Conservation (phyloP, 2,888 invertebrate genomes). For the Arctia plantaginis region DNA sequence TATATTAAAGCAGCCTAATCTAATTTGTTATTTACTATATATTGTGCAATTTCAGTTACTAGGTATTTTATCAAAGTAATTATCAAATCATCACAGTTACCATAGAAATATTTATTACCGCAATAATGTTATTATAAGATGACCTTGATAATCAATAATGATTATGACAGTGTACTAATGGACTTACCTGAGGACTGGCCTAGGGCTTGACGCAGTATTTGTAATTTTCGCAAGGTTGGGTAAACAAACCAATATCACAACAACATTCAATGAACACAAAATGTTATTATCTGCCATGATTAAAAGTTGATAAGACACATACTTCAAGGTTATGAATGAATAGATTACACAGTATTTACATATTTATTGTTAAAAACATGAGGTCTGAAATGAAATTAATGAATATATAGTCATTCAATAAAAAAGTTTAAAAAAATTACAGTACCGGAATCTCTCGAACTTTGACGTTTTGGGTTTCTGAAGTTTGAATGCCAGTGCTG, state of each 20-base stretch:
- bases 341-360: conserved; percentile 7
- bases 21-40: neutral
- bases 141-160: conserved; percentile 41
- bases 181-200: conserved; percentile 32
- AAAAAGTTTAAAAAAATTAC: conserved; percentile 23
- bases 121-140: conserved; percentile 13
- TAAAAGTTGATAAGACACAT: conserved; percentile 19
- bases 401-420: neutral
- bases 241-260: conserved; percentile 11
- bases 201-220: conserved; percentile 10
- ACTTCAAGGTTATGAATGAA: conserved; percentile 37
- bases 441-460: conserved; percentile 26
- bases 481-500: neutral
- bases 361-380: conserved; percentile 2
- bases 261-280: neutral
- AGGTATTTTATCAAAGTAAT: neutral
- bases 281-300: conserved; percentile 13
- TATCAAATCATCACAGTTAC: neutral
- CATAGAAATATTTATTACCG: neutral
- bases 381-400: neutral
- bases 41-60: neutral
- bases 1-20: neutral
- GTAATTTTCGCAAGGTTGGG: neutral
- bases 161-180: conserved; percentile 34
- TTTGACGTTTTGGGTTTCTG: conserved; percentile 23